Base-by-base conservation (phyloP, 2,797 vertebrate species). In the Amblyopsis hoosieri region DNA sequence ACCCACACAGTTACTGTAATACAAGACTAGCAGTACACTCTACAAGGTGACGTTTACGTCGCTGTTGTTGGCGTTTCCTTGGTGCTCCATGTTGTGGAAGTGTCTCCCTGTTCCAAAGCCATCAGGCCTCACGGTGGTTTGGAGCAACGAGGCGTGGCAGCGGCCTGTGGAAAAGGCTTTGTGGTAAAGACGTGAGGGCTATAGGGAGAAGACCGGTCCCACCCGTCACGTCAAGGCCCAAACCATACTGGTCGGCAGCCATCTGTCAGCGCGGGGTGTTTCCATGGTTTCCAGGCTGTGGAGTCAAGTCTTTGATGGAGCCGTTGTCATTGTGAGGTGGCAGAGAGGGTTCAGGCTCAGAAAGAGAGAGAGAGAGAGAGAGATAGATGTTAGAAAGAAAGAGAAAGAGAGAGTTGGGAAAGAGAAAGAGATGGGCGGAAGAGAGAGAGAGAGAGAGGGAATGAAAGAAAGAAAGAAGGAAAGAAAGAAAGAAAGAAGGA, bases 221-320 rank as follows among this genome's bases (percentile, higher is more conserved):
- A 71, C 85, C 84, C 82, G 50, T 62, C n/a, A 13, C 66, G 65
- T 67, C 63, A 14, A 68, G 69, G 54, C 67, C 77, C 45, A 17
- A 23, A 69, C 78, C 66, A 78, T 67, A 80, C 74, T 85, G 88
- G 86, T 87, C 9, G n/a, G 0, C 1, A 3, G 67, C 81, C 88
- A 85, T 83, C 72, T 69, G 83, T 82, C 72, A 75, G 64, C 42
- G 71, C 78, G 83, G 87, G 87, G 86, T 80, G 79, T 85, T 68
- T 51, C 72, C 70, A 80, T 75, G 82, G 87, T 71, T 85, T 83
- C 77, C 56, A 66, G 80, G 57, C 74, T 19, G 31, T 74, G 73
- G 76, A 82, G 76, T 29, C 23, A 72, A 82, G 83, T 49, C 86
- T 89, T 77, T 90, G 86, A 90, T 89, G 66, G 71, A 80, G 73